Conservation (phyloP, 1,140 invertebrate species). For the Temnothorax nylanderi region DNA sequence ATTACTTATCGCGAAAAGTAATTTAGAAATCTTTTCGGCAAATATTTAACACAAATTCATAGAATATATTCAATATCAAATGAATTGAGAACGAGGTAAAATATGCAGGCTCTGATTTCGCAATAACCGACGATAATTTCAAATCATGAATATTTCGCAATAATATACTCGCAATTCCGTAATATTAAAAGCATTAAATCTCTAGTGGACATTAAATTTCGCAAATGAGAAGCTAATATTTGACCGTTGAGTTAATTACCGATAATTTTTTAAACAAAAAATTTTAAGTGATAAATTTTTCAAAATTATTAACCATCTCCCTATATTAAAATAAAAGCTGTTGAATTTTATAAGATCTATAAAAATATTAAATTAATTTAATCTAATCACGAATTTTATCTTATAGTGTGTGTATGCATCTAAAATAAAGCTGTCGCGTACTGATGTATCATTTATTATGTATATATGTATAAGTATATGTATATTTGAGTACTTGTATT, state of each 20-base stretch:
- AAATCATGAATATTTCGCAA: slow-evolving; percentile 4
- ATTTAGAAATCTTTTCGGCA: slow-evolving; percentile 2
- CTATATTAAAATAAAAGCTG: not conserved
- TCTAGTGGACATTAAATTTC: not conserved
- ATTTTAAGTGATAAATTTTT: not conserved
- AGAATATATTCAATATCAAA: slow-evolving; percentile 17
- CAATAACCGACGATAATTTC: slow-evolving; percentile 8
- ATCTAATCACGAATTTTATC: no score
- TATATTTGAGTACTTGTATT: no score
- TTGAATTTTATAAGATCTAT: no score
- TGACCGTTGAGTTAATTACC: not conserved
- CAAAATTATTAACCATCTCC: not conserved
- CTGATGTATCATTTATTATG: no score
- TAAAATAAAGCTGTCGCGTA: no score
- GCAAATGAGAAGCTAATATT: not conserved
- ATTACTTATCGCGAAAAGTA: slow-evolving; percentile 5
- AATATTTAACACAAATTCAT: not conserved
- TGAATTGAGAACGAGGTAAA: not conserved
- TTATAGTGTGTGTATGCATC: no score
- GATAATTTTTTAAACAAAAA: not conserved
- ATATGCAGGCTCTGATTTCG: slow-evolving; percentile 1
- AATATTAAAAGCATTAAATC: slow-evolving; percentile 23
- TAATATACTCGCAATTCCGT: not conserved
- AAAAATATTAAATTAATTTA: no score
- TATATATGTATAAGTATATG: no score